Evolutionary conservation across 2,888 invertebrate genomes (phyloP).

Genomic region (Pristionchus exspectatus): DNA sequence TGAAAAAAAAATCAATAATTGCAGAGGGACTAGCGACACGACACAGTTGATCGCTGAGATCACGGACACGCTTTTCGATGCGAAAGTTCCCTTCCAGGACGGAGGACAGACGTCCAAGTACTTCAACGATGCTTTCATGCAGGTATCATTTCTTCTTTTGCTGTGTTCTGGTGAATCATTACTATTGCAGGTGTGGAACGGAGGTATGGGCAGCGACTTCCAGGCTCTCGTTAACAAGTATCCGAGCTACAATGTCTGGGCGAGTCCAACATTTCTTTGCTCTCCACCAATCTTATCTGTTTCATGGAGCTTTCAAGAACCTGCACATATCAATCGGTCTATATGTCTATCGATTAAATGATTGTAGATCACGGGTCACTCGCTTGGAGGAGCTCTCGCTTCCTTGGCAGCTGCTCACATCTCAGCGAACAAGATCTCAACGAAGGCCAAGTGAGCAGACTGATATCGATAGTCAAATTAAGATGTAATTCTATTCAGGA

Average conservation of each 20-base stretch:
- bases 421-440: constrained; percentile 56
- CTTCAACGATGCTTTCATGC: constrained; percentile 66
- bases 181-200: constrained; percentile 62
- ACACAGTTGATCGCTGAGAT: constrained; percentile 28
- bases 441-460: neutral
- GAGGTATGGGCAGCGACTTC: constrained; percentile 70
- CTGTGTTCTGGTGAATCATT: neutral
- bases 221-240: constrained; percentile 62
- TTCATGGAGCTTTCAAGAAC: too few species aligned
- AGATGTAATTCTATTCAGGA: neutral
- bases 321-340: too few species aligned
- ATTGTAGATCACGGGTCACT: constrained; percentile 66
- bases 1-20: constrained; percentile 56
- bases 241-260: constrained; percentile 70
- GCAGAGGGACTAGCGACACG: constrained; percentile 61
- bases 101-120: constrained; percentile 72
- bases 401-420: constrained; percentile 67
- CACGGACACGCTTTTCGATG: constrained; percentile 28
- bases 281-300: too few species aligned
- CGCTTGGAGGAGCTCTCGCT: constrained; percentile 69
- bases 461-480: neutral
- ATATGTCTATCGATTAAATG: too few species aligned
- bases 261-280: too few species aligned
- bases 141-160: neutral
- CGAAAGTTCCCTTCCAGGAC: constrained; percentile 47